These are phyloP conservation scores for Formica aserva DNA, from an alignment of 2,888 invertebrate genomes.

Conservation along the genomic window DNA sequence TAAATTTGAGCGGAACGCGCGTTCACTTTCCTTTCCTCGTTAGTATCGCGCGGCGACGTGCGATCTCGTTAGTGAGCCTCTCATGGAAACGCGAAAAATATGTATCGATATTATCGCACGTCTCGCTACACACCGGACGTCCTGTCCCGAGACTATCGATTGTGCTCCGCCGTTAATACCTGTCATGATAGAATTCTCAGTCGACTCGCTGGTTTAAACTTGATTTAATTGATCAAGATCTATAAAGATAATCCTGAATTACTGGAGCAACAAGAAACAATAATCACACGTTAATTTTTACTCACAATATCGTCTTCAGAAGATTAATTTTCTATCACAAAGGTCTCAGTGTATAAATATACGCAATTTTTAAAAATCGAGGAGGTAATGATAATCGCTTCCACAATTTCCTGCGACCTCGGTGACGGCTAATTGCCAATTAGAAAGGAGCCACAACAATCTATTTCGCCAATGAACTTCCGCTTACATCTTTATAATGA, in stretches of 20 bases:
- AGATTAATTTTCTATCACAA: slow-evolving; percentile 3
- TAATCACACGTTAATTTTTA: not conserved
- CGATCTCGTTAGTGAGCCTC: slow-evolving; percentile 62
- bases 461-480: slow-evolving; percentile 18
- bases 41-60: slow-evolving; percentile 64
- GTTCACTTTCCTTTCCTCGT: slow-evolving; percentile 73
- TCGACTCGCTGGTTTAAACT: not conserved
- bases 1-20: slow-evolving; percentile 64
- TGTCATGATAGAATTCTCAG: not conserved
- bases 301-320: not conserved
- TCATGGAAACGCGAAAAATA: slow-evolving; percentile 44
- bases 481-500: slow-evolving; percentile 5
- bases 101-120: slow-evolving; percentile 54
- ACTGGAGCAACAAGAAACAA: not conserved
- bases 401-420: slow-evolving; percentile 22
- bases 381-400: slow-evolving; percentile 12
- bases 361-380: slow-evolving; percentile 6
- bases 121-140: slow-evolving; percentile 27
- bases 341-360: slow-evolving; percentile 8
- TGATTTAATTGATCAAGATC: not conserved
- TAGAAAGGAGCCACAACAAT: not conserved
- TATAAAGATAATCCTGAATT: not conserved
- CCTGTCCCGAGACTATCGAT: slow-evolving; percentile 18
- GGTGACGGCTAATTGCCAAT: slow-evolving; percentile 36
- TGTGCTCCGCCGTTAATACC: not conserved